Base-by-base conservation (phyloP, 2,113 vertebrate species). In the Dipodomys spectabilis region DNA sequence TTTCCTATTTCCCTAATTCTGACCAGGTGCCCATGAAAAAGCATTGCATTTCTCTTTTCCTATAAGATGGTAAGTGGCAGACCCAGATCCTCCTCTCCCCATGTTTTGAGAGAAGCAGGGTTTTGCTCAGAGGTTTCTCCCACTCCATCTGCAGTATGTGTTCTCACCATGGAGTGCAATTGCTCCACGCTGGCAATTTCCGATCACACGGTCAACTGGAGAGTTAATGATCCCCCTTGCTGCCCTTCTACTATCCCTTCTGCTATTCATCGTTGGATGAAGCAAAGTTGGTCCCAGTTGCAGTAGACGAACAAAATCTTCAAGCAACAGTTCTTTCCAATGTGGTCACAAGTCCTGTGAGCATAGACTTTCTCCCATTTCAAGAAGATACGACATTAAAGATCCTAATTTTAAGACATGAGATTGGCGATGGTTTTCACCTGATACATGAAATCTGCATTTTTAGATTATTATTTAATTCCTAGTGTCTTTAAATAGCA, bases 301-400 rank as follows among this genome's bases (percentile, higher is more conserved):
- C 23, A 60, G 39, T 0, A 5, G 6, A 32, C 68, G 18, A 84
- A 49, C 53, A 86, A 81, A 81, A 30, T 75, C 57, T 60, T 93
- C 57, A 60, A 79, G 69, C 7, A 57, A 7, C 30, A 23, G 6
- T 57, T 89, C 18, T 85, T 91, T 80, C 45, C 27, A 62, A 82
- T 92, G 57, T 64, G 3, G 39, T 25, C 49, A 68, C 22, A 62
- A 69, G 88, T 44, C 25, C 15, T 20, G 27, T n/a, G 8, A 68
- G 15, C 60, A n/a, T 88, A 23, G n/a, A 20, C 78, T 81, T 81
- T 28, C 27, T 19, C 27, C 8, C 49, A 75, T 28, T 79, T 60
- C 9, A 35, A 65, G 79, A 86, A 87, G 86, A 92, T 39, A 30
- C 82, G 79, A 65, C n/a, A 60, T 57, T 78, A 53, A 85, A 30